phyloP scores from a whole-genome alignment of 2,113 vertebrate genomes.

The Cisticola juncidis region DNA sequence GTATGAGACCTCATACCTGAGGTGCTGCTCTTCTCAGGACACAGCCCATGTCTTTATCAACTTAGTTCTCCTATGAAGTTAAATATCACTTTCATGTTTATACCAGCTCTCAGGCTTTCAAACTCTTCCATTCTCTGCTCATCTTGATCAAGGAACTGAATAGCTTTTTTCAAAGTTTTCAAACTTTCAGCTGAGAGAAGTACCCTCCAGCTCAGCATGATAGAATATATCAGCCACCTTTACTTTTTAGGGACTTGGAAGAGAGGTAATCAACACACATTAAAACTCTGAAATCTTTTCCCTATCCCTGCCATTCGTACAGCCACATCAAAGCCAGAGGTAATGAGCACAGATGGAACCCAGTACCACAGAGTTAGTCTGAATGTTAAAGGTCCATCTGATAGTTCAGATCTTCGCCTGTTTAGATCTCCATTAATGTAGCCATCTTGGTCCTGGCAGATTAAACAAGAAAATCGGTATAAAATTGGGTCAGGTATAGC shows the following conservation, averaged over 20 bases:
- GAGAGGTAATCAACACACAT: fast-evolving
- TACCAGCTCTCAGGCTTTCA: background rate
- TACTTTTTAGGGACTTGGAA: background rate
- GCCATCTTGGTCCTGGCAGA: background rate
- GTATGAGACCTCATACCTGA: background rate
- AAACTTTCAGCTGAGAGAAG: background rate
- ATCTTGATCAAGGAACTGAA: background rate
- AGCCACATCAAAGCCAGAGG: background rate
- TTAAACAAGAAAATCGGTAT: background rate
- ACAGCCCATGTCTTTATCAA: background rate
- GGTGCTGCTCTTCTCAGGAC: background rate
- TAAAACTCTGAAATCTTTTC: background rate
- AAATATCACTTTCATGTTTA: background rate
- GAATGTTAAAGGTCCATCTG: background rate
- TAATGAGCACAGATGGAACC: fast-evolving
- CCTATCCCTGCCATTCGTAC: background rate
- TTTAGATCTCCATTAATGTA: background rate
- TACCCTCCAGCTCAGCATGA: background rate
- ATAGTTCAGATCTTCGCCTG: background rate
- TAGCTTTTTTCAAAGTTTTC: background rate
- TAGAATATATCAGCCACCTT: background rate
- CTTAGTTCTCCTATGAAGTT: background rate
- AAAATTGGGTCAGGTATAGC: background rate
- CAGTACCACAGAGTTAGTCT: background rate
- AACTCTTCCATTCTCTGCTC: background rate